These are phyloP conservation scores for Drosophila nr. fundita DNA, from an alignment of 2,888 invertebrate species.

Conservation along the genomic window DNA sequence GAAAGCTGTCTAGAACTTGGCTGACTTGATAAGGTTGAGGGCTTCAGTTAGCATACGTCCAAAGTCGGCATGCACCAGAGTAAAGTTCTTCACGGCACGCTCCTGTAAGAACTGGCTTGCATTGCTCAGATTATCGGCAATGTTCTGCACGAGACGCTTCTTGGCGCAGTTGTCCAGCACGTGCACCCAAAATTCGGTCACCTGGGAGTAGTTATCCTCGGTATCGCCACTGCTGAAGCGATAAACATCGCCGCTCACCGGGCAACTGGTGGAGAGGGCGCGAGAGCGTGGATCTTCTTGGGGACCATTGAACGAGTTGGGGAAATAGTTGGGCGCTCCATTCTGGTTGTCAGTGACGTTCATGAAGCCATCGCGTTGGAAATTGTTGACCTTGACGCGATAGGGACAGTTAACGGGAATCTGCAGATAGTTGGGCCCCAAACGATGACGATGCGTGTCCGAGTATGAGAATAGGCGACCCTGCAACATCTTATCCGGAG, in stretches of 20 bases:
- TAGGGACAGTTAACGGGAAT: slow-evolving; percentile 98
- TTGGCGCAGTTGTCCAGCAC: slow-evolving; percentile 91
- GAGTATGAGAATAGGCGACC: slow-evolving; percentile 95
- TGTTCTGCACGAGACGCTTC: slow-evolving; percentile 91
- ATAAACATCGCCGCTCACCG: slow-evolving; percentile 90
- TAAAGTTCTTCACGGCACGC: slow-evolving; percentile 93
- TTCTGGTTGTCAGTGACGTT: slow-evolving; percentile 91
- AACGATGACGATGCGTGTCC: slow-evolving; percentile 96
- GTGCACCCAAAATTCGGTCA: slow-evolving; percentile 91
- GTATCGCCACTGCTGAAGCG: slow-evolving; percentile 91
- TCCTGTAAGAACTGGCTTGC: slow-evolving; percentile 95
- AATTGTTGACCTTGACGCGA: slow-evolving; percentile 89
- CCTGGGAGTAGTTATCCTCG: slow-evolving; percentile 96
- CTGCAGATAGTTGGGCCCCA: slow-evolving; percentile 96
- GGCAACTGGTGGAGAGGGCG: slow-evolving; percentile 86
- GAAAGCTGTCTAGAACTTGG: slow-evolving; percentile 86
- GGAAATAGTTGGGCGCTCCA: slow-evolving; percentile 97
- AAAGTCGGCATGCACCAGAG: slow-evolving; percentile 91
- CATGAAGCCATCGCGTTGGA: slow-evolving; percentile 96
- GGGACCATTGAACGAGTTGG: slow-evolving; percentile 97
- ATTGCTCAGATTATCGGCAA: slow-evolving; percentile 91
- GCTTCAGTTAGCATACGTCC: slow-evolving; percentile 90
- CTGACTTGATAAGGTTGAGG: slow-evolving; percentile 87
- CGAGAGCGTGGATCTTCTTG: slow-evolving; percentile 89
- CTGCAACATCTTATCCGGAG: slow-evolving; percentile 97